Conservation (phyloP, 1,140 invertebrate species). For the Anastrepha ludens region DNA sequence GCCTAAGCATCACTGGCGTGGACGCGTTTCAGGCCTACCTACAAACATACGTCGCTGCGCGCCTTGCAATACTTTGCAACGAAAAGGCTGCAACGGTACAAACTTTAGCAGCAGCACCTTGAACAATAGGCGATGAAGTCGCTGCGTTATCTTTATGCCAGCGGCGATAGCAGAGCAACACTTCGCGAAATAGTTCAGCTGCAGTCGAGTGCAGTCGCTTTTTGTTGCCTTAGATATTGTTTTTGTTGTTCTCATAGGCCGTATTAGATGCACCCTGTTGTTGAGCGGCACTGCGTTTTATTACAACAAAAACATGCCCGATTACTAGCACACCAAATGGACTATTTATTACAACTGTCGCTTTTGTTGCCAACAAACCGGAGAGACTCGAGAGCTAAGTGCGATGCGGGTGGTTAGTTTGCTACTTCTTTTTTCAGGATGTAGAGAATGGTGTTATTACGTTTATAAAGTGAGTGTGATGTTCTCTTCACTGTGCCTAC, state of each 20-base stretch:
- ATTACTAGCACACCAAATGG: neutral
- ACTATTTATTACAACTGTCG: neutral
- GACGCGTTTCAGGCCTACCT: slow-evolving; percentile 20
- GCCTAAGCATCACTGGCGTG: neutral
- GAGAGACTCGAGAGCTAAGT: neutral
- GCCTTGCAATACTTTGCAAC: neutral
- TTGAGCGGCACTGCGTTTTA: neutral
- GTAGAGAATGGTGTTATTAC: neutral
- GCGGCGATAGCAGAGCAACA: slow-evolving; percentile 1
- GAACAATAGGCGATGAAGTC: neutral
- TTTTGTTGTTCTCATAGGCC: no score
- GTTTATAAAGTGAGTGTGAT: neutral
- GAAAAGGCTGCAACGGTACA: neutral
- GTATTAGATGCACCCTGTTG: neutral
- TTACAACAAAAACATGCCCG: neutral
- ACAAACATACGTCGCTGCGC: no score
- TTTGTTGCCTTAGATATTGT: neutral
- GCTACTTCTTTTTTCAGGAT: neutral
- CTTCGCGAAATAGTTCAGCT: slow-evolving; percentile 3
- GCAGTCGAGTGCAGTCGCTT: neutral
- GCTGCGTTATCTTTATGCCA: neutral
- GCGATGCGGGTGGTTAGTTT: neutral
- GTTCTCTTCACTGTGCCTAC: neutral
- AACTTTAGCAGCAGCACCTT: neutral
- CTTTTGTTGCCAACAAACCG: neutral